These are phyloP conservation scores for Tethea ocularis DNA, from an alignment of 2,888 invertebrate species.

Conservation along the genomic window DNA sequence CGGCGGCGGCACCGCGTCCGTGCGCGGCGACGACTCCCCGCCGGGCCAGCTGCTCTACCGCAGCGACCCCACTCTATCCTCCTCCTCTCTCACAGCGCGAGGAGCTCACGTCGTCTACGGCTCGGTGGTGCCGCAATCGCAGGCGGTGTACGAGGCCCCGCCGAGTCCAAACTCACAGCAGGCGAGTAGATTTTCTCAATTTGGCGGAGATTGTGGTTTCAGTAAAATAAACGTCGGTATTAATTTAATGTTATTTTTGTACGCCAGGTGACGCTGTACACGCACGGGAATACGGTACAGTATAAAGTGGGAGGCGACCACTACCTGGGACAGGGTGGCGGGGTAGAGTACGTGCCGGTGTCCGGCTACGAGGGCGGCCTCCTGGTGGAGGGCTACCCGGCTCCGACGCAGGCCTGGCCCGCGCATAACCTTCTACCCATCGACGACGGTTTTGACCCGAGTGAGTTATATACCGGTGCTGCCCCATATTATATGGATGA, in stretches of 20 bases:
- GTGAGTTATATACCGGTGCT: slow-evolving; percentile 42
- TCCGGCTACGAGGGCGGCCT: slow-evolving; percentile 77
- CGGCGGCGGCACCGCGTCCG: slow-evolving; percentile 41
- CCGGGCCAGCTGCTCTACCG: slow-evolving; percentile 85
- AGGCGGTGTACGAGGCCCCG: slow-evolving; percentile 79
- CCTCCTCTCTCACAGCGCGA: slow-evolving; percentile 82
- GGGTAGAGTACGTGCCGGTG: slow-evolving; percentile 75
- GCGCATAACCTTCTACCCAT: slow-evolving; percentile 68
- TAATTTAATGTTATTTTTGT: background rate
- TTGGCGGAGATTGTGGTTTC: too few species aligned
- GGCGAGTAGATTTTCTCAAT: slow-evolving; percentile 43
- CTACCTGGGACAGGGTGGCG: slow-evolving; percentile 65
- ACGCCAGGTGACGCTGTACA: slow-evolving; percentile 83
- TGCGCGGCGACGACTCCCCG: slow-evolving; percentile 78
- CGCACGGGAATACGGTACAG: slow-evolving; percentile 80
- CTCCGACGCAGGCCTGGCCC: slow-evolving; percentile 75
- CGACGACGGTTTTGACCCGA: slow-evolving; percentile 79
- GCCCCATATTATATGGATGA: background rate
- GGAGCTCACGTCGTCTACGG: slow-evolving; percentile 79
- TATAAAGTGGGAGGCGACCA: slow-evolving; percentile 79
- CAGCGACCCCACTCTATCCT: slow-evolving; percentile 87
- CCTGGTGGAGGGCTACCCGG: slow-evolving; percentile 72
- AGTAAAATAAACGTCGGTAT: background rate
- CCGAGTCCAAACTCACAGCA: slow-evolving; percentile 85
- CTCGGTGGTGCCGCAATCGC: slow-evolving; percentile 70